Evolutionary conservation across 2,888 invertebrate genomes (phyloP).

Genomic region (Actias luna): DNA sequence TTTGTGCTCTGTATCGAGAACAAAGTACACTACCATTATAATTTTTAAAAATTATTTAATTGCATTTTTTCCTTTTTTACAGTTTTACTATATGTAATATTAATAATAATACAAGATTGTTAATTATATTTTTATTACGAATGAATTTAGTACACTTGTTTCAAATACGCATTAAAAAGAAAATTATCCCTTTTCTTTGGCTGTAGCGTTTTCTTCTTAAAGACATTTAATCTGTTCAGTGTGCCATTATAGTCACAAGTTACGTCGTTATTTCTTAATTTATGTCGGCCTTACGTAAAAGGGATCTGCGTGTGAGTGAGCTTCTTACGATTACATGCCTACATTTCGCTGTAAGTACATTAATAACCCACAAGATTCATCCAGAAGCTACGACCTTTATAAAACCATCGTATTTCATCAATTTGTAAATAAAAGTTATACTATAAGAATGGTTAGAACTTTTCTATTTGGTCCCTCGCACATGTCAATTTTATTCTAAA

Average conservation of each 20-base stretch:
- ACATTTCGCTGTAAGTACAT: neutral
- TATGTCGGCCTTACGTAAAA: conserved; percentile 50
- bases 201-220: conserved; percentile 44
- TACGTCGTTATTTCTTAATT: conserved; percentile 69
- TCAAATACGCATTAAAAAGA: conserved; percentile 11
- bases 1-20: no score
- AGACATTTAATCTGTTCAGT: conserved; percentile 70
- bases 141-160: conserved; percentile 3
- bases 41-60: no score
- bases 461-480: no score
- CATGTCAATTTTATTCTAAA: no score
- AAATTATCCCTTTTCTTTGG: conserved; percentile 4
- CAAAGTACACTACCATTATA: no score
- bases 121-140: neutral
- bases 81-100: no score
- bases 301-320: conserved; percentile 28
- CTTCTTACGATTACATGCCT: conserved; percentile 25
- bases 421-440: neutral
- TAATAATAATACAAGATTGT: neutral
- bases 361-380: neutral
- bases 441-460: neutral
- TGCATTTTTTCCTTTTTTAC: no score
- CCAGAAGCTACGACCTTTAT: neutral
- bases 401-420: neutral
- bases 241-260: conserved; percentile 72